Evolutionary conservation across 2,797 vertebrate genomes (phyloP), one percentile per base, ranked within the genome.

Genomic region (Sciaenops ocellatus): DNA sequence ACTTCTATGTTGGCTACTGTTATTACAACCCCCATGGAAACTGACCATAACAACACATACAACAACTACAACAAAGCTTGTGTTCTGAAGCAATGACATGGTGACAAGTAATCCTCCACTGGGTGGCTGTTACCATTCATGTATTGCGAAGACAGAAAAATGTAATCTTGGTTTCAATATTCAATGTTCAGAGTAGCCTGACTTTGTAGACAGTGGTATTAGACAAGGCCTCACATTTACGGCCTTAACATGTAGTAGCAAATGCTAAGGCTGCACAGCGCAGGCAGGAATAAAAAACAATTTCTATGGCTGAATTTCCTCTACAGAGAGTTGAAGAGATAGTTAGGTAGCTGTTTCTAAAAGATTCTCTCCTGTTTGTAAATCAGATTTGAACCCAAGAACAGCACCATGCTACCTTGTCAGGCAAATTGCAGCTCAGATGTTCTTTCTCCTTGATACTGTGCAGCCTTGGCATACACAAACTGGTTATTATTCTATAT

Each of bases 231-330:
- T 84, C 76, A 81, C 92, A 88, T 89, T 83, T 85, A 91, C 4
- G 90, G 92, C 91, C 90, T 90, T 83, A 72, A 90, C 78, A 86
- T 89, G 86, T 93, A 87, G 91, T 93, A 92, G 91, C 86, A 87
- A 75, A 85, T 71, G 82, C 88, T 67, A 28, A 87, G 88, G 92
- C 86, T 91, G 90, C 90, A 90, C 85, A 79, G 81, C 44, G 4
- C 28, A 34, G 13, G 18, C 26, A 63, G 57, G 51, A 56, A 63
- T 66, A 61, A 4, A 57, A 34, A 41, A 62, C 46, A 48, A 41
- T 54, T 7, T 7, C 15, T 61, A 28, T 62, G 54, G n/a, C 66
- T 44, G 20, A 26, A 24, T n/a, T 38, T 51, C n/a, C 64, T 63
- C 44, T 17, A 10, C 24, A 44, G 56, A 26, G 59, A 28, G 38